Evolutionary conservation across 2,888 invertebrate genomes (phyloP), one percentile per base, ranked within the genome.

Genomic region (Lobophora halterata): DNA sequence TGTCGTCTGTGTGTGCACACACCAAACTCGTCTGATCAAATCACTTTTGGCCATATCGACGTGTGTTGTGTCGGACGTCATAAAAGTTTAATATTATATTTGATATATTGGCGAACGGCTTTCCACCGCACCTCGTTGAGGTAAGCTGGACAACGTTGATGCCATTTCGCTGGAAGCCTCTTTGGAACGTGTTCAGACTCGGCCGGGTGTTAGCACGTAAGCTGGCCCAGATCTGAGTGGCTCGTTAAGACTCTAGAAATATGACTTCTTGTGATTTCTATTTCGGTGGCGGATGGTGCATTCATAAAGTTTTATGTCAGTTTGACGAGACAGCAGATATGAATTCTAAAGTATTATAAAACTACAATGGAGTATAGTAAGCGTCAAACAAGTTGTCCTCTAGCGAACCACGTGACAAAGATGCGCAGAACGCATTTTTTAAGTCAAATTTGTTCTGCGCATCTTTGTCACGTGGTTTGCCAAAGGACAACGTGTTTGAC

Each of bases 121-220:
- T 43, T 37, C 21, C 29, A 13, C 32, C n/a, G n/a, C n/a, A 4
- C 10, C 4, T 11, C 33, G 28, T 20, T 35, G 17, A 40, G 34
- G 44, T 48, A 41, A 48, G 47, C 43, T 37, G 34, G 18, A 26
- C 28, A 19, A 40, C 44, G 40, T 34, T 37, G 30, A 34, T 43
- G 40, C 24, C 30, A 36, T 47, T 40, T 40, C 28, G 28, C 34
- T 26, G 31, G 14, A 26, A 37, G 18, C 21, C 29, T 33, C 23
- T 39, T 29, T 12, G 13, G 20, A 33, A 33, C 34, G 35, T 38
- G 34, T 17, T 38, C 32, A 18, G 38, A 38, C 32, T 38, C 25
- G 6, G 17, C n/a, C 8, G 8, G 37, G 31, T 21, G 35, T 26
- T 36, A 18, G 30, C 13, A 20, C 25, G 16, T 36, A 38, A 27